Base-by-base conservation (phyloP, 1,140 invertebrate genomes). In the Neotoxoptera formosana region DNA sequence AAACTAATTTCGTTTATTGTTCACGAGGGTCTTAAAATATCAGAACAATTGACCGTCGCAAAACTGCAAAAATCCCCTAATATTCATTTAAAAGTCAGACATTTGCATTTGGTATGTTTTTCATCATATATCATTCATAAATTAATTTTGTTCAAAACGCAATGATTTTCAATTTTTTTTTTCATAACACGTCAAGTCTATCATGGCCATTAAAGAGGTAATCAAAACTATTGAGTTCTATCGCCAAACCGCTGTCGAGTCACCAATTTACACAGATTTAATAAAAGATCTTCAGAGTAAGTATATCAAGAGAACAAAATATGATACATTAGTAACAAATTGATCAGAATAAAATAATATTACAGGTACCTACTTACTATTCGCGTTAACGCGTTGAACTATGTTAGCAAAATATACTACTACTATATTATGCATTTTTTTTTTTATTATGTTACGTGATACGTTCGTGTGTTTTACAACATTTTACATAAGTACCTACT, bases 131-230 rank as follows among this genome's bases (percentile, higher is more conserved):
- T 90, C 25, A 48, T 9, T 60, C 9, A 6, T 11, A 25, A 41
- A 45, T 56, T 41, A 30, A 67, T 20, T 60, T 25, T 45, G 7
- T 45, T 83, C 17, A 20, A 83, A 83, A 36, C 36, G 36, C 23
- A 2, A 23, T 83, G 17, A 34, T 36, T 36, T 41, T 41, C 41
- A 41, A 41, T 2, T 36, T 20, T 67, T 23, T 34, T 36, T 83
- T 36, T 21, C 45, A 30, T 45, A 90, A 20, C 14, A 56, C 51
- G 17, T 51, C 14, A 34, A 93, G 91, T 51, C 56, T 2, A 30
- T 93, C 9, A 86, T 93, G 91, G 48, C 91, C 7, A 93, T 93
- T n/a, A 93, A 93, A 86, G 91, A 93, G n/a, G 51, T 93, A 20
- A 45, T 93, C 21, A 84, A 86, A 93, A 36, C 34, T 8, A 86